phyloP scores from a whole-genome alignment of 2,113 vertebrate genomes.

The Parotia lawesii region DNA sequence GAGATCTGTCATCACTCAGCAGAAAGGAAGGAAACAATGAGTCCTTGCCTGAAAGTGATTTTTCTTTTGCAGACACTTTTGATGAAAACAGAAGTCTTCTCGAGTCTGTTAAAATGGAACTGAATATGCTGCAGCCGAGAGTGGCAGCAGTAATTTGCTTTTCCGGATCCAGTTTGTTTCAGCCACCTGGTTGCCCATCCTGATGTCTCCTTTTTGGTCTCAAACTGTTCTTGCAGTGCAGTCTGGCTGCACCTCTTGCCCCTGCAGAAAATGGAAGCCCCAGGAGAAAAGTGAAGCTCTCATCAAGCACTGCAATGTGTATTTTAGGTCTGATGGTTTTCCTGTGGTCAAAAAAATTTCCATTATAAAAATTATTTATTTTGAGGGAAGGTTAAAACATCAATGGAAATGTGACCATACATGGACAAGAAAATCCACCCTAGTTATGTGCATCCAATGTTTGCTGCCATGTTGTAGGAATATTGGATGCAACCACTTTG shows the following conservation, averaged over 20 bases:
- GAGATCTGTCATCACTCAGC: neutral
- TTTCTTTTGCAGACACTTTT: constrained; percentile 19
- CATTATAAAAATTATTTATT: neutral
- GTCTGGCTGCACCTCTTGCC: neutral
- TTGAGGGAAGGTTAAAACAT: neutral
- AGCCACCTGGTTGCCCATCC: neutral
- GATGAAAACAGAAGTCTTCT: neutral
- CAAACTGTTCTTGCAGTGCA: neutral
- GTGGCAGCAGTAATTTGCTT: neutral
- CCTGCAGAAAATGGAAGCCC: neutral
- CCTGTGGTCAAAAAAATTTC: neutral
- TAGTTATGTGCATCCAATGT: neutral
- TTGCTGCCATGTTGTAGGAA: neutral
- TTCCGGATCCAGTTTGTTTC: neutral
- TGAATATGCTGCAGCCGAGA: neutral
- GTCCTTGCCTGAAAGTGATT: neutral
- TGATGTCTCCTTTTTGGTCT: neutral
- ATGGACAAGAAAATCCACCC: neutral
- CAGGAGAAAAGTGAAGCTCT: neutral
- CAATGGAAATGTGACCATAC: neutral
- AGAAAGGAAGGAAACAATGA: constrained; percentile 33
- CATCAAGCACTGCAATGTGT: neutral
- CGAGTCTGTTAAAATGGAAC: neutral
- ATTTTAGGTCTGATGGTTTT: neutral
- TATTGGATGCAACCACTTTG: neutral